Evolutionary conservation across 1,140 invertebrate genomes (phyloP).

Genomic region (Armadillidium nasatum): DNA sequence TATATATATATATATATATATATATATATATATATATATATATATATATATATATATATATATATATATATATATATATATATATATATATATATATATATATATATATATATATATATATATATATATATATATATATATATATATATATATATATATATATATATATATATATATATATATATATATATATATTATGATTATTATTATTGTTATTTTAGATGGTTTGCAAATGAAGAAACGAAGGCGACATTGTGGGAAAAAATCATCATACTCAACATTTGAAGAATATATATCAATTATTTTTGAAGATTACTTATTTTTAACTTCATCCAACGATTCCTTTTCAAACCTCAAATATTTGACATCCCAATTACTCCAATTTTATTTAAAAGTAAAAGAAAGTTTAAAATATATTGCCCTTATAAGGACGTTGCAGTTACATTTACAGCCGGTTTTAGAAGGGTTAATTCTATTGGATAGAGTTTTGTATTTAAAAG

Average conservation of each 20-base stretch:
- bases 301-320: slow-evolving; percentile 29
- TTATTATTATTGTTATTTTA: slow-evolving; percentile 1
- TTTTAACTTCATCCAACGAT: background rate
- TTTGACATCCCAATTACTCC: background rate
- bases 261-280: background rate
- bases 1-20: slow-evolving; percentile 3
- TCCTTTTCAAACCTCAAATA: background rate
- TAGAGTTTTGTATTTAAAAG: slow-evolving; percentile 4
- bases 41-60: slow-evolving; percentile 17
- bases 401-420: background rate
- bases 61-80: slow-evolving; percentile 13
- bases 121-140: slow-evolving; percentile 17
- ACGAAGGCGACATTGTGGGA: background rate
- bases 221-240: background rate
- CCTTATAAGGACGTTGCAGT: background rate
- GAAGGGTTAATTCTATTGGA: background rate
- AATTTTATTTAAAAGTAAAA: background rate
- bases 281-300: slow-evolving; percentile 12
- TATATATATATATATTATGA: slow-evolving; percentile 13
- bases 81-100: slow-evolving; percentile 17
- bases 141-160: slow-evolving; percentile 16
- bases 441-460: background rate
- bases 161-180: slow-evolving; percentile 17
- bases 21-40: slow-evolving; percentile 11
- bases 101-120: slow-evolving; percentile 16